A percentile compares a stretch with the other conserved stretches of the same genome.
These are phyloP conservation scores for Coptodon rendalli DNA, from an alignment of 2,113 vertebrate species.

Conservation along the genomic window DNA sequence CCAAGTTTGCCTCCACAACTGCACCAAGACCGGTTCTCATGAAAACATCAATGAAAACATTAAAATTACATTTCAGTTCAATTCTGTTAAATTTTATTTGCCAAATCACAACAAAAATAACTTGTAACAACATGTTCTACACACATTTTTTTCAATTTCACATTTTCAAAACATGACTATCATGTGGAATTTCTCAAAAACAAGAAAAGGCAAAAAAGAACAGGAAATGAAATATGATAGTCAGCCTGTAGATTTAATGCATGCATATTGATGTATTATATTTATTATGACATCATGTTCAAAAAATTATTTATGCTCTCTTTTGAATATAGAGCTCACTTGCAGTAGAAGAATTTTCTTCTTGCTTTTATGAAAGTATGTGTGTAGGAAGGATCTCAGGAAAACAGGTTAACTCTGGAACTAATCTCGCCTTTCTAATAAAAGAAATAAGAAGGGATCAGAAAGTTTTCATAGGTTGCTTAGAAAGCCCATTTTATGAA, in stretches of 20 bases:
- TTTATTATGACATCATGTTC: background rate
- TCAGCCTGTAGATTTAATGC: background rate
- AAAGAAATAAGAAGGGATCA: background rate
- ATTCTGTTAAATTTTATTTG: background rate
- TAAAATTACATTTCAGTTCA: background rate
- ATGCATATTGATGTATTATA: background rate
- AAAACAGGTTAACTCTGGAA: background rate
- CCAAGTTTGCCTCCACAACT: accelerated
- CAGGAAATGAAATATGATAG: background rate
- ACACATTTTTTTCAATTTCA: background rate
- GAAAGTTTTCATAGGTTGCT: background rate
- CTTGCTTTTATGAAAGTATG: background rate
- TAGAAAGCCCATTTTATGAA: background rate
- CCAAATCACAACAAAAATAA: background rate
- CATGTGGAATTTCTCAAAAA: background rate
- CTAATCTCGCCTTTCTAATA: background rate
- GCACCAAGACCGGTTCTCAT: accelerated
- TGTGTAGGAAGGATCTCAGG: background rate
- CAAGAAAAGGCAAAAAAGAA: background rate
- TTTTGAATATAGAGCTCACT: background rate
- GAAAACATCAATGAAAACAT: background rate
- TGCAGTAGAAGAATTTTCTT: background rate
- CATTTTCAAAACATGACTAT: background rate
- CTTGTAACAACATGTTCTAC: background rate
- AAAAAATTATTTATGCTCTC: background rate